phyloP scores from a whole-genome alignment of 2,888 invertebrate genomes.

The Drosophila ochracea region DNA sequence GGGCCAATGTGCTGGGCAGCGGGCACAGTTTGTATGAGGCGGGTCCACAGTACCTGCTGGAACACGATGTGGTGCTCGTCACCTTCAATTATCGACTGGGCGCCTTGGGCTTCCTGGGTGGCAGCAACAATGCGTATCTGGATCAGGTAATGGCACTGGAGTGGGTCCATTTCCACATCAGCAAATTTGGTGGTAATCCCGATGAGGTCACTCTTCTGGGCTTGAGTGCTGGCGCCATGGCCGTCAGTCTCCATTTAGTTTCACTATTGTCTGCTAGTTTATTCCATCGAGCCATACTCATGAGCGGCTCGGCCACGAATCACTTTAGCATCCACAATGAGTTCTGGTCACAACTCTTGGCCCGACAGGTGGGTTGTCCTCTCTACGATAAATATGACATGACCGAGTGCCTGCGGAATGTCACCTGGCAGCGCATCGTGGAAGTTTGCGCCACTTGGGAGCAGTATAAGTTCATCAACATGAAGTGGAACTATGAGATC shows the following conservation, averaged over 20 bases:
- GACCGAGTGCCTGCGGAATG: conserved; percentile 86
- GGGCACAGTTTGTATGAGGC: conserved; percentile 75
- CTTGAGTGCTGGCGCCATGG: conserved; percentile 86
- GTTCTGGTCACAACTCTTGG: conserved; percentile 87
- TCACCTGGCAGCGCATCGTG: conserved; percentile 70
- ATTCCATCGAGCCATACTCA: conserved; percentile 89
- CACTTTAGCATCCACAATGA: conserved; percentile 86
- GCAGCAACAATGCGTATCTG: conserved; percentile 89
- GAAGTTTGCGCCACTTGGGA: conserved; percentile 70
- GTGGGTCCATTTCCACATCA: conserved; percentile 89
- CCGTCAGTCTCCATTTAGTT: conserved; percentile 86
- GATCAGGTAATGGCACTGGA: conserved; percentile 89
- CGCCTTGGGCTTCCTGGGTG: conserved; percentile 87
- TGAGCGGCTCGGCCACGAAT: conserved; percentile 88
- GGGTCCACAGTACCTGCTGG: conserved; percentile 80
- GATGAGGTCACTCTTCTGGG: conserved; percentile 88
- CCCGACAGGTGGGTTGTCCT: conserved; percentile 87
- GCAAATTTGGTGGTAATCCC: conserved; percentile 88
- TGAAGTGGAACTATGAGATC: conserved; percentile 86
- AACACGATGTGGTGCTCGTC: conserved; percentile 81
- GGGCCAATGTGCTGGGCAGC: conserved; percentile 75
- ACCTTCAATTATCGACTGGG: conserved; percentile 83
- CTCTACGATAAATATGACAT: conserved; percentile 86
- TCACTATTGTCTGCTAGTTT: conserved; percentile 88
- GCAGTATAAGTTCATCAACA: conserved; percentile 65